Conservation (phyloP, 2,113 vertebrate species). For the Axis porcinus region DNA sequence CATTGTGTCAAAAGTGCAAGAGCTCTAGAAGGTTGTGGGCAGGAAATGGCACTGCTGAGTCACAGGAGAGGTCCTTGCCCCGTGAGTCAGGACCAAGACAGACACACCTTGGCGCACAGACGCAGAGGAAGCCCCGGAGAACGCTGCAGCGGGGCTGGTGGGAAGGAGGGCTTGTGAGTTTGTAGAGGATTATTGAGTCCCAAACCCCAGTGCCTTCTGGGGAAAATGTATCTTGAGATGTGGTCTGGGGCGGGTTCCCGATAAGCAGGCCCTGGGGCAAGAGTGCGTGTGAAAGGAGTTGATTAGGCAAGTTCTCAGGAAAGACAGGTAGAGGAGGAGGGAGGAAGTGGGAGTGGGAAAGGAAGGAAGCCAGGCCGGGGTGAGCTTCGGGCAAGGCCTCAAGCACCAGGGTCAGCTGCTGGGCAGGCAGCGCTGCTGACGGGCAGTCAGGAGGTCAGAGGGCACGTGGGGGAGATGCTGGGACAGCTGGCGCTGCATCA, state of each 20-base stretch:
- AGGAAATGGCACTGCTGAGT: conserved; percentile 60
- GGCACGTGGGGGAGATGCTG: rapidly evolving
- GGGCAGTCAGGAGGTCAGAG: rapidly evolving
- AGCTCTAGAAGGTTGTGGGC: conserved; percentile 21
- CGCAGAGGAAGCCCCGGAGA: background rate
- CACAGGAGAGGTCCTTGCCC: background rate
- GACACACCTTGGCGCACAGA: background rate
- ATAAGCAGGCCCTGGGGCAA: background rate
- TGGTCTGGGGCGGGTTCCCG: background rate
- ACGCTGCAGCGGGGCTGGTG: background rate
- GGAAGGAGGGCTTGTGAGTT: background rate
- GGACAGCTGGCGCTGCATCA: background rate
- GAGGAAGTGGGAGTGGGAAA: background rate
- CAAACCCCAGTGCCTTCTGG: background rate
- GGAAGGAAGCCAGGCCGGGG: background rate
- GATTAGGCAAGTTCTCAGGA: background rate
- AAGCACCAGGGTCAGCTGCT: background rate
- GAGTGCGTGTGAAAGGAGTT: background rate
- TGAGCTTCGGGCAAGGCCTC: background rate
- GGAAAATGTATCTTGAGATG: background rate
- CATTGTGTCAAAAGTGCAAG: background rate
- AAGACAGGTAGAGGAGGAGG: background rate
- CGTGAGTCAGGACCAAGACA: background rate
- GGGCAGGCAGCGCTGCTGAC: background rate
- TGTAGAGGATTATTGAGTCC: rapidly evolving